phyloP scores from a whole-genome alignment of 2,888 invertebrate genomes.

The Cryptocheilus praepositus region DNA sequence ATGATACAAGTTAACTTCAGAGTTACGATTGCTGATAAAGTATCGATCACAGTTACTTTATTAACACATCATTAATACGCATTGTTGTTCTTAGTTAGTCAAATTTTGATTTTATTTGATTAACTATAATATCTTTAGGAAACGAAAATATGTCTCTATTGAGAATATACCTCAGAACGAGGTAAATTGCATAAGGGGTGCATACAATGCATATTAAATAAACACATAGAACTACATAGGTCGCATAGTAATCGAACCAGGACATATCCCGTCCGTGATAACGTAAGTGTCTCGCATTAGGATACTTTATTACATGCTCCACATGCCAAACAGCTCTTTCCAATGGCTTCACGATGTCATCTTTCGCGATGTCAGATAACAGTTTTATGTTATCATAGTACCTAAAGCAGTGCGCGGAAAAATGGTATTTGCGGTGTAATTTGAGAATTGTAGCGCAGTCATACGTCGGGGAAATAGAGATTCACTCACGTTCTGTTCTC shows the following conservation, averaged over 20 bases:
- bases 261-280: constrained; percentile 65
- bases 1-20: too few relatives aligned
- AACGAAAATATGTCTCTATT: too few relatives aligned
- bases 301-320: constrained; percentile 68
- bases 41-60: too few relatives aligned
- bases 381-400: constrained; percentile 55
- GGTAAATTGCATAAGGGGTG: too few relatives aligned
- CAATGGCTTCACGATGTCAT: constrained; percentile 65
- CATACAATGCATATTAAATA: too few relatives aligned
- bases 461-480: not conserved
- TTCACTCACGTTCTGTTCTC: constrained; percentile 59
- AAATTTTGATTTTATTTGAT: too few relatives aligned
- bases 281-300: constrained; percentile 60
- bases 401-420: constrained; percentile 31
- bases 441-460: not conserved
- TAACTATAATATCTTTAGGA: too few relatives aligned
- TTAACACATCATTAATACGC: too few relatives aligned
- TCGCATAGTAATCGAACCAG: constrained; percentile 55
- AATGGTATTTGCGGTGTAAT: not conserved
- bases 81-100: too few relatives aligned
- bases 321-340: constrained; percentile 67
- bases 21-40: too few relatives aligned
- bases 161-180: too few relatives aligned
- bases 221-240: not conserved
- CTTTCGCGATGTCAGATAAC: constrained; percentile 59